Conservation (phyloP, 2,888 invertebrate species). For the Amphipyra berbera region DNA sequence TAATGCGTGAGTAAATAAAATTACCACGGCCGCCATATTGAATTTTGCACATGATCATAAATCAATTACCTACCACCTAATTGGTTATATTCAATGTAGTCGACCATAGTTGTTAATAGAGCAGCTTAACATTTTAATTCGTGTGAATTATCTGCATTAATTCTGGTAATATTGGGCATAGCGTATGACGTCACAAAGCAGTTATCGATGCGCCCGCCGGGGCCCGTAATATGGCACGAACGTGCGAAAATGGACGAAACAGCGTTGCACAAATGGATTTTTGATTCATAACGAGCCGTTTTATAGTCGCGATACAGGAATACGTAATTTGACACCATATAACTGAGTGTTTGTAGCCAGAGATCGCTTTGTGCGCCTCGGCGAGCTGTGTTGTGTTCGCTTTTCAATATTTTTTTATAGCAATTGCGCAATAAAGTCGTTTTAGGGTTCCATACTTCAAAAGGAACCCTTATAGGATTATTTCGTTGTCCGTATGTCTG, state of each 20-base stretch:
- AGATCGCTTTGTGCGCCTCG: slow-evolving; percentile 9
- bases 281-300: slow-evolving; percentile 58
- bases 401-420: slow-evolving; percentile 3
- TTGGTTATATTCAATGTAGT: slow-evolving; percentile 38
- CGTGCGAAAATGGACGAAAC: slow-evolving; percentile 38
- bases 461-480: no score
- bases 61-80: slow-evolving; percentile 34
- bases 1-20: slow-evolving; percentile 22
- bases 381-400: background rate
- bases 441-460: no score
- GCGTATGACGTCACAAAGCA: slow-evolving; percentile 34
- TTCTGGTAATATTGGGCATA: slow-evolving; percentile 22
- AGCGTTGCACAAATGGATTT: slow-evolving; percentile 58
- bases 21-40: slow-evolving; percentile 18
- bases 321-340: slow-evolving; percentile 51
- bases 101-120: slow-evolving; percentile 31
- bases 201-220: slow-evolving; percentile 28
- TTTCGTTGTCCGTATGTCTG: no score
- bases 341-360: slow-evolving; percentile 30
- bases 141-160: slow-evolving; percentile 34
- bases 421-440: background rate
- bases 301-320: slow-evolving; percentile 45
- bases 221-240: slow-evolving; percentile 36
- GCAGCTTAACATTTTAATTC: slow-evolving; percentile 36
- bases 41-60: slow-evolving; percentile 25